phyloP scores from a whole-genome alignment of 2,113 vertebrate genomes.

The Amia ocellicauda region DNA sequence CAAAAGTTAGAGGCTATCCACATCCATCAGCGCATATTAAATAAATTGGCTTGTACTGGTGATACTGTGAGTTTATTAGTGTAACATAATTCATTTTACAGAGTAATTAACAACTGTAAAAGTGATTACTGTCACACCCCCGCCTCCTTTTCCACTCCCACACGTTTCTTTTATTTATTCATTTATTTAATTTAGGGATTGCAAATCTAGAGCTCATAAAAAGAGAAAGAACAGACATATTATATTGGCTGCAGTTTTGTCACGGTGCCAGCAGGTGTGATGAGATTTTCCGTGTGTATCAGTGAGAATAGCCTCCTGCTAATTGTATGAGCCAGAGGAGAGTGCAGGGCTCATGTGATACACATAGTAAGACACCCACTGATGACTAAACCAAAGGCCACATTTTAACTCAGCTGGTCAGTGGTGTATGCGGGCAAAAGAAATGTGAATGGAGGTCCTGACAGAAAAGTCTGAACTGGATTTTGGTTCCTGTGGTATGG shows the following conservation, averaged over 20 bases:
- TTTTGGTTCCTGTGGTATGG: too few species aligned
- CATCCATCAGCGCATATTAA: too few species aligned
- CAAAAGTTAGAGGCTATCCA: too few species aligned
- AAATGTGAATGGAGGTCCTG: too few species aligned
- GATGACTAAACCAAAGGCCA: too few species aligned
- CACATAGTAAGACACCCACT: too few species aligned
- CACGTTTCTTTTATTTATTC: background rate
- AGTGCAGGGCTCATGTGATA: too few species aligned
- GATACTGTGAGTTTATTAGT: background rate
- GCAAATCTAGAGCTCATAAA: slow-evolving; percentile 2
- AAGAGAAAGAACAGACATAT: background rate
- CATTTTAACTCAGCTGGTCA: too few species aligned
- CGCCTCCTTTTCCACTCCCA: background rate
- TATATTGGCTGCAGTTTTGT: background rate
- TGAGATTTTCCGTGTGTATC: slow-evolving; percentile 9
- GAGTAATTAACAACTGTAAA: background rate
- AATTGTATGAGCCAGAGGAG: background rate
- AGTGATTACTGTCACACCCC: background rate
- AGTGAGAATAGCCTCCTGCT: slow-evolving; percentile 4
- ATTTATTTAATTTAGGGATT: slow-evolving; percentile 2
- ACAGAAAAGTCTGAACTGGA: too few species aligned
- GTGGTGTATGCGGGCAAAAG: too few species aligned
- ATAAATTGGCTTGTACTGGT: too few species aligned
- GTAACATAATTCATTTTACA: slow-evolving; percentile 8
- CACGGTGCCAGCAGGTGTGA: slow-evolving; percentile 18